Evolutionary conservation across 37 sponge, comb jelly and placozoan genomes (phyloP).

Genomic region (Aplysina aerophoba): DNA sequence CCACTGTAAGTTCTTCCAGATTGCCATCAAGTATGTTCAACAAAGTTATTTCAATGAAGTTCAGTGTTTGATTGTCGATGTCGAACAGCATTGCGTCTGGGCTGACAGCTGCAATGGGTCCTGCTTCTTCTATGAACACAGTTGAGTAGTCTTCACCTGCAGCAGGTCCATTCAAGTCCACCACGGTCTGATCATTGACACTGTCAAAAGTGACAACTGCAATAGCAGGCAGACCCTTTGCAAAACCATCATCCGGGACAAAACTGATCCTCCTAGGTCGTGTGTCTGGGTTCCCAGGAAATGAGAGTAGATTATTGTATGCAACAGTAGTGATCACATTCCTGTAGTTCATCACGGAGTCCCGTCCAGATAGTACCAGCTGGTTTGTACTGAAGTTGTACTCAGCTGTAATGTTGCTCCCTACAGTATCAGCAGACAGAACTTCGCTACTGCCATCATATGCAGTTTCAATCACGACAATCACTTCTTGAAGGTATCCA

Average conservation of each 20-base stretch:
- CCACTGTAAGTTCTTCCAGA: conserved; percentile 59
- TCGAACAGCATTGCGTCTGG: conserved; percentile 59
- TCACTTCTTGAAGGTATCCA: conserved; percentile 49
- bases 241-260: conserved; percentile 74
- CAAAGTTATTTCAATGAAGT: conserved; percentile 55
- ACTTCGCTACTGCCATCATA: conserved; percentile 65
- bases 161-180: conserved; percentile 70
- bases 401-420: conserved; percentile 30
- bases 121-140: conserved; percentile 70
- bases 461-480: conserved; percentile 61
- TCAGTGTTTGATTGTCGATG: conserved; percentile 67
- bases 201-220: conserved; percentile 66
- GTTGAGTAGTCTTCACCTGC: conserved; percentile 33
- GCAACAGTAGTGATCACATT: conserved; percentile 59
- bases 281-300: conserved; percentile 81
- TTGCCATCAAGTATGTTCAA: conserved; percentile 53
- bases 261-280: conserved; percentile 73
- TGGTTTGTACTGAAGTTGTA: conserved; percentile 46
- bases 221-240: conserved; percentile 47
- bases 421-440: conserved; percentile 36
- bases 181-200: conserved; percentile 82
- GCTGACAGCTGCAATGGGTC: conserved; percentile 43
- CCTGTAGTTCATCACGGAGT: conserved; percentile 69
- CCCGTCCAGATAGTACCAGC: conserved; percentile 60
- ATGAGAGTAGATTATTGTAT: conserved; percentile 72